Percentiles rank a stretch among this genome's conserved stretches.
Conservation (phyloP, 1,140 invertebrate genomes). For the Notospermus geniculatus region DNA sequence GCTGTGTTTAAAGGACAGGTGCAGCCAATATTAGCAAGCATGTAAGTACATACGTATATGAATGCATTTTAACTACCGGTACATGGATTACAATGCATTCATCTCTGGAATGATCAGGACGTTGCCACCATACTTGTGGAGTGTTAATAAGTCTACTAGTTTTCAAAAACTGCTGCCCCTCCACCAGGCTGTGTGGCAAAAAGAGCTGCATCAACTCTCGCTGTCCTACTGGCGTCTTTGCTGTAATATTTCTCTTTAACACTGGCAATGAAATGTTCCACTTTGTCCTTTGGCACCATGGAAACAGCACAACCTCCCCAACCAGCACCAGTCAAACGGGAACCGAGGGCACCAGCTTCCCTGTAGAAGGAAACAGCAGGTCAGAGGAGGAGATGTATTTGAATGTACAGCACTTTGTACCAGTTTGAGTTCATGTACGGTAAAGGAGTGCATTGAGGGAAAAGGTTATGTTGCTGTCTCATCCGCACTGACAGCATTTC, state of each 20-base stretch:
- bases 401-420: too few species aligned
- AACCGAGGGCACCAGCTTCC: conserved; percentile 71
- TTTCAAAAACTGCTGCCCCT: conserved; percentile 58
- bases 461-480: too few species aligned
- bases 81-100: too few species aligned
- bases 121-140: neutral
- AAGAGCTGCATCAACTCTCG: conserved; percentile 45
- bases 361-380: conserved; percentile 28
- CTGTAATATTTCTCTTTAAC: conserved; percentile 68
- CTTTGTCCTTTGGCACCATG: conserved; percentile 68
- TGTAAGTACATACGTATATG: too few species aligned
- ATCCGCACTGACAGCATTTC: too few species aligned
- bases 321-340: conserved; percentile 84
- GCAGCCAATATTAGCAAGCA: too few species aligned
- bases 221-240: conserved; percentile 47
- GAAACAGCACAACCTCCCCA: conserved; percentile 97
- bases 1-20: too few species aligned
- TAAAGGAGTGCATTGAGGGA: too few species aligned
- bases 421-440: too few species aligned
- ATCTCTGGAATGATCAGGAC: too few species aligned
- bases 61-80: too few species aligned
- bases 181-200: conserved; percentile 65
- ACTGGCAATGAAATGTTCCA: conserved; percentile 68
- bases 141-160: neutral
- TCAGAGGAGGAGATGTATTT: neutral